Percentiles rank a stretch among this genome's conserved stretches.
Evolutionary conservation across 2,113 vertebrate genomes (phyloP).

Genomic region (Calyptommatus sinebrachiatus): DNA sequence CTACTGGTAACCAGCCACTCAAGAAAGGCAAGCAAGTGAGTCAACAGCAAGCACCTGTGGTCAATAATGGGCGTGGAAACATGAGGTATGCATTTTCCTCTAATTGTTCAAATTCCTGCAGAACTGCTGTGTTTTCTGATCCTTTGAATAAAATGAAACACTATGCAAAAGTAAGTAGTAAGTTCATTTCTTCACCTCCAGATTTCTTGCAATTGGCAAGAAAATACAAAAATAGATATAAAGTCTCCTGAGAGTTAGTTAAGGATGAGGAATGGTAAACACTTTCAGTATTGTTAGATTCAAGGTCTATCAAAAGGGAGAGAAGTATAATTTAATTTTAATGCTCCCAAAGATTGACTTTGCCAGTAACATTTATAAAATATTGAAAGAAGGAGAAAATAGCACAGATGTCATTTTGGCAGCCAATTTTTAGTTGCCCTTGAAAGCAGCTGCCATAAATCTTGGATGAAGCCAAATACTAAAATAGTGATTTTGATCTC

Average conservation of each 20-base stretch:
- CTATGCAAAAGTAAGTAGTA: not conserved
- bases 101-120: too few relatives aligned
- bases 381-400: slow-evolving; percentile 65
- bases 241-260: not conserved
- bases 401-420: slow-evolving; percentile 54
- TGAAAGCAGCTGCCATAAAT: slow-evolving; percentile 70
- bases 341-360: slow-evolving; percentile 60
- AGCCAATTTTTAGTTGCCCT: slow-evolving; percentile 63
- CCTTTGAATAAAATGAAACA: not conserved
- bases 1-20: too few relatives aligned
- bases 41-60: too few relatives aligned
- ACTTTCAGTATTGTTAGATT: slow-evolving; percentile 37
- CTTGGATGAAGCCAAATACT: slow-evolving; percentile 73
- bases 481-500: slow-evolving; percentile 66
- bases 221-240: slow-evolving; percentile 1
- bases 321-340: slow-evolving; percentile 60
- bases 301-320: slow-evolving; percentile 41
- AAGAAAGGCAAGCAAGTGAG: too few relatives aligned
- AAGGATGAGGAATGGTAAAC: not conserved
- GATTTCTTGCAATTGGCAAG: not conserved
- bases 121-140: not conserved
- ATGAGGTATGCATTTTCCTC: too few relatives aligned
- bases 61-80: too few relatives aligned
- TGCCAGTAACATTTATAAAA: slow-evolving; percentile 68
- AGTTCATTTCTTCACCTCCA: not conserved